A percentile compares a stretch with the other conserved stretches of the same genome.
phyloP scores from a whole-genome alignment of 2,888 invertebrate species.

The Drosophila falleni region DNA sequence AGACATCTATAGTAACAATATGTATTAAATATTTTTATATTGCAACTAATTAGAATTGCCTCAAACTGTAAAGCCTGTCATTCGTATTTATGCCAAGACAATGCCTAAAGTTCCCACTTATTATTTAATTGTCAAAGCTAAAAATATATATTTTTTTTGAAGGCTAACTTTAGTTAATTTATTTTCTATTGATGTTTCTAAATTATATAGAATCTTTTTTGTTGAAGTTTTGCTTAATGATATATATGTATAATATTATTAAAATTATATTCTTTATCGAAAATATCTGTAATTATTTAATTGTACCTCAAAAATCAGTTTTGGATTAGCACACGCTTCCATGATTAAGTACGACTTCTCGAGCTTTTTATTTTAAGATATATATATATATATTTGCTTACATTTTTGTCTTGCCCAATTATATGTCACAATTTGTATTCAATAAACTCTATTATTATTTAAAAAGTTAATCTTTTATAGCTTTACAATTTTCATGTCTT shows the following conservation, averaged over 20 bases:
- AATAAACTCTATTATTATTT: neutral
- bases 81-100: neutral
- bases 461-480: neutral
- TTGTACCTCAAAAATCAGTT: neutral
- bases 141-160: neutral
- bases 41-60: neutral
- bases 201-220: slow-evolving; percentile 1
- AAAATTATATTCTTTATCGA: too few species aligned
- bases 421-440: neutral
- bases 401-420: neutral
- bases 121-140: neutral
- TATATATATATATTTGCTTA: neutral
- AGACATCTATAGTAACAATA: neutral
- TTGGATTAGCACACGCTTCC: slow-evolving; percentile 3
- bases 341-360: too few species aligned
- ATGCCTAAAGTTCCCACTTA: slow-evolving; percentile 2
- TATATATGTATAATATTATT: neutral
- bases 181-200: neutral
- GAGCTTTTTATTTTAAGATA: neutral
- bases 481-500: neutral
- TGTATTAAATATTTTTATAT: neutral
- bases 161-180: neutral
- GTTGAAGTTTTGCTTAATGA: neutral
- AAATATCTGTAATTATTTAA: too few species aligned
- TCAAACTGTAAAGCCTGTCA: slow-evolving; percentile 1